Base-by-base conservation (phyloP, 2,797 vertebrate genomes). In the Novumbra hubbsi region DNA sequence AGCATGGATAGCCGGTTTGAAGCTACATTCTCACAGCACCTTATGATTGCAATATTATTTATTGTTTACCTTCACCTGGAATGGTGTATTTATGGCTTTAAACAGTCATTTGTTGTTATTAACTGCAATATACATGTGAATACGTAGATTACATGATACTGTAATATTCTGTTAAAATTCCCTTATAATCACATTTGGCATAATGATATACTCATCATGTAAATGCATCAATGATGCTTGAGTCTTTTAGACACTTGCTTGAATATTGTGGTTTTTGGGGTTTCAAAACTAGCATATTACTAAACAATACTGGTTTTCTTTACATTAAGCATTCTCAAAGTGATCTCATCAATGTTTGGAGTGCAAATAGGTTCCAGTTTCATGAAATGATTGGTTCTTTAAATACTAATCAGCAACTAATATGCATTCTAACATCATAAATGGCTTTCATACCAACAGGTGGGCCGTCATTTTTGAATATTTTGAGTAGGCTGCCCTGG, bases 1-100 rank as follows among this genome's bases (percentile, higher is more conserved):
- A 88, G 76, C 83, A 74, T 87, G 83, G 86, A 91, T 92, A 88
- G 87, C 88, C 84, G 85, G 86, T 87, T 92, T 92, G 88, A 86
- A 88, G 88, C 62, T 55, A 79, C 80, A 82, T 78, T 90, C 83
- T 85, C 69, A 69, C 78, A 82, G 79, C 81, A 82, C 85, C 85
- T 80, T 74, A 88, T 85, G 75, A 78, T 71, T 80, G 74, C 83
- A 88, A 84, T 72, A 73, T 0, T 68, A 69, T 80, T 62, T 0
- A 76, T 83, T 85, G 80, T 82, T 76, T 69, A 85, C 63, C 71
- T 72, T 82, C 73, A 85, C 79, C 78, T 83, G 81, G 74, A 76
- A 75, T 65, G 68, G 70, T 76, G 48, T 67, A 3, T 73, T 11
- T 49, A 66, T 16, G 2, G 15, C 27, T 9, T 50, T 48, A 16